Conservation (phyloP, 2,113 vertebrate genomes). For the Oncorhynchus kisutch region DNA sequence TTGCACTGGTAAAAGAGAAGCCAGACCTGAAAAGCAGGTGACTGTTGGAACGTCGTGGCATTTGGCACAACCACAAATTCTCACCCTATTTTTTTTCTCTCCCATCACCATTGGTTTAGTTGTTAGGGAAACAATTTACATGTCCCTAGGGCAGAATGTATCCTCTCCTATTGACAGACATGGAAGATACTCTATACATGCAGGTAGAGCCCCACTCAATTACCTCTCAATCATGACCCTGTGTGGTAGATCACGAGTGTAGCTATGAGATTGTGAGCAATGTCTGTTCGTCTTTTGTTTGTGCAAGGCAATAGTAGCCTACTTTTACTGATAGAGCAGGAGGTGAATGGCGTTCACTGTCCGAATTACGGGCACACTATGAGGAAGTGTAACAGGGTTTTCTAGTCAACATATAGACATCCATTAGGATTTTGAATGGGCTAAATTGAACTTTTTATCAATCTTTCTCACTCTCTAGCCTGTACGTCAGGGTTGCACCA, state of each 20-base stretch:
- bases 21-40: conserved; percentile 21
- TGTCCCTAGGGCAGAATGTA: conserved; percentile 12
- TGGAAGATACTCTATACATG: not conserved
- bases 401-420: conserved; percentile 12
- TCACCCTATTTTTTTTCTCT: not conserved
- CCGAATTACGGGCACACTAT: conserved; percentile 9
- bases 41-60: not conserved
- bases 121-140: conserved; percentile 10
- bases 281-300: not conserved
- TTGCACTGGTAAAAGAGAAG: not conserved
- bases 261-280: too few species aligned
- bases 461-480: too few species aligned
- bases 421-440: too few species aligned
- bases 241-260: not conserved
- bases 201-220: not conserved
- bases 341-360: not conserved
- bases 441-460: too few species aligned
- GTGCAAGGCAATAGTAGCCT: not conserved
- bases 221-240: conserved; percentile 3
- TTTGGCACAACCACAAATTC: not conserved
- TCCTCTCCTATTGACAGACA: conserved; percentile 1
- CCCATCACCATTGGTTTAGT: conserved; percentile 4
- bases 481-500: too few species aligned
- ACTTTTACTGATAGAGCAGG: not conserved
- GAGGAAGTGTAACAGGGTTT: conserved; percentile 37